Evolutionary conservation across 2,888 invertebrate genomes (phyloP), one percentile per base, ranked within the genome.

Genomic region (Acleris cristana): DNA sequence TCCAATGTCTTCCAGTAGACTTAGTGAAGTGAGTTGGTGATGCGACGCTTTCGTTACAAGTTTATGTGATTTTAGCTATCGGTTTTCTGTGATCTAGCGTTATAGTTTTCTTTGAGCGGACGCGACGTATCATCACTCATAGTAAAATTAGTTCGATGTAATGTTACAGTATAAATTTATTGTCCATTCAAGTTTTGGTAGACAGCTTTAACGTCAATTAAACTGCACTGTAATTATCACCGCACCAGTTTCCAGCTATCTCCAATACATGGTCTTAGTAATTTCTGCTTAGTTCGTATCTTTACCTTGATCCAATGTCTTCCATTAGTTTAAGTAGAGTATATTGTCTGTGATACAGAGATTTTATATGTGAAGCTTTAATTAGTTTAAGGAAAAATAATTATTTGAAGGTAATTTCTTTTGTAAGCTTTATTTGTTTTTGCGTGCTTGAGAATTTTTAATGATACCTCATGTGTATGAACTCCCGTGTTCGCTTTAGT

Each of bases 161-260:
- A 77, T 82, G 75, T 86, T 80, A 84, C 86, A 83, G 80, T 77
- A 76, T 83, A 84, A 84, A 87, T 34, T 34, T 34, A 34, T 84
- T 88, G 80, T 83, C 84, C 80, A 76, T 73, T 74, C 86, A 84
- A 87, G 88, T 91, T 92, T 92, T 92, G 92, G 92, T 92, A 92
- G 88, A 89, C 90, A 92, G 92, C 92, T 92, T 92, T 92, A 92
- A 90, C 80, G 80, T 80, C 73, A 75, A n/a, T n/a, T n/a, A n/a
- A n/a, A 82, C 84, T 84, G 91, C 92, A 92, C 92, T 92, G 91
- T 91, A 90, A 85, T 87, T 87, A 87, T 79, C 78, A 77, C 75
- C 80, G 91, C 91, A 91, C 91, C 78, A 80, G 74, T 82, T 80
- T 83, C 82, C 77, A 78, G 79, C 84, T 87, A 80, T 79, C 82